Conservation (phyloP, 2,113 vertebrate species). For the Carassius gibelio region DNA sequence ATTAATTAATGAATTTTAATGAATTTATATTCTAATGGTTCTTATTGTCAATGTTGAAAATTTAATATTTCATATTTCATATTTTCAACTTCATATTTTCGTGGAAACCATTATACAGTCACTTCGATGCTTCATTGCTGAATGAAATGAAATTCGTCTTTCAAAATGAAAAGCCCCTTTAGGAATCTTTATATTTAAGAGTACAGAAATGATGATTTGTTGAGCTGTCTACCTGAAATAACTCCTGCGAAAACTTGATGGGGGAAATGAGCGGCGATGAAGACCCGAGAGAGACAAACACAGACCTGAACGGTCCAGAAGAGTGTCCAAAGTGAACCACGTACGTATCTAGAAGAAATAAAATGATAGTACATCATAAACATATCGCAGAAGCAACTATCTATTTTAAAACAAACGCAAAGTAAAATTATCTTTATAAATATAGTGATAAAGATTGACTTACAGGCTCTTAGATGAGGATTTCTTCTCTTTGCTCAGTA, state of each 20-base stretch:
- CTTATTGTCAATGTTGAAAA: not conserved
- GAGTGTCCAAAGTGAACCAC: slow-evolving; percentile 77
- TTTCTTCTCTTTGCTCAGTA: slow-evolving; percentile 74
- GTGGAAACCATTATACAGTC: not conserved
- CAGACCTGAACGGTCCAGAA: slow-evolving; percentile 91
- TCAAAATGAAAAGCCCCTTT: too few species aligned
- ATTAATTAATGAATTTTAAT: too few species aligned
- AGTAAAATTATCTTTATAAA: not conserved
- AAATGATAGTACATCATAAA: not conserved
- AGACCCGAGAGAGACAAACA: slow-evolving; percentile 92
- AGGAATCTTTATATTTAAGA: too few species aligned
- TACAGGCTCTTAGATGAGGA: slow-evolving; percentile 75
- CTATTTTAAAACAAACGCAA: not conserved
- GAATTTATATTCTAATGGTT: not conserved
- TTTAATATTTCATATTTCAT: too few species aligned
- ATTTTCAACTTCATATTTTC: not conserved
- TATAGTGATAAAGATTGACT: slow-evolving; percentile 56
- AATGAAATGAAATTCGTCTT: too few species aligned
- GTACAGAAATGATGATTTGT: not conserved
- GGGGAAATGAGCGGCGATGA: slow-evolving; percentile 94
- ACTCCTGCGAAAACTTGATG: slow-evolving; percentile 94
- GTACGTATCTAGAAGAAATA: slow-evolving; percentile 77
- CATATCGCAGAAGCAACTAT: not conserved
- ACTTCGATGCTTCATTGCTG: too few species aligned
- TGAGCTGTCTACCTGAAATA: slow-evolving; percentile 82